Conservation (phyloP, 2,113 vertebrate genomes). For the Nesogale talazaci region DNA sequence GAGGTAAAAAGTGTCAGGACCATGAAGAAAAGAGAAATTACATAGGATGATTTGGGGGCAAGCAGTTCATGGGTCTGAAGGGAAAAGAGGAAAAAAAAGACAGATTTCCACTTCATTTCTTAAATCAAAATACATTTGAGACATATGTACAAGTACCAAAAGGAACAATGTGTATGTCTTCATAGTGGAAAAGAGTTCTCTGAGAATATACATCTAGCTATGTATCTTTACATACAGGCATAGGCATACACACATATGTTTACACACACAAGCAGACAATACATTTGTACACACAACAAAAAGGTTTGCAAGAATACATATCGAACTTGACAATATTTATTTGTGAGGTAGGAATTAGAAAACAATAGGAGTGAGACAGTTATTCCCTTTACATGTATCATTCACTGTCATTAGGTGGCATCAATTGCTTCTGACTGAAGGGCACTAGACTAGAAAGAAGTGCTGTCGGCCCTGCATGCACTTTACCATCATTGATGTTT, state of each 20-base stretch:
- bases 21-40: not conserved
- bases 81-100: not conserved
- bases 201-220: not conserved
- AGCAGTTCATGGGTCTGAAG: not conserved
- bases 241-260: not conserved
- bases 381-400: not conserved
- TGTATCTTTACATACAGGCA: not conserved
- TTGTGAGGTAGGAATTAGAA: not conserved
- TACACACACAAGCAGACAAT: not conserved
- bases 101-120: not conserved
- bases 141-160: not conserved
- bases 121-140: conserved; percentile 42
- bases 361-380: not conserved
- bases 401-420: not conserved
- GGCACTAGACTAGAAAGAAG: no score
- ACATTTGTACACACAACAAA: not conserved
- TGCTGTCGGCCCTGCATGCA: no score
- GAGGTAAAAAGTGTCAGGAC: not conserved
- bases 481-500: no score
- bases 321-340: not conserved
- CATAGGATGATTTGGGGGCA: not conserved
- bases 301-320: not conserved
- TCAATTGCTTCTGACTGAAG: not conserved
- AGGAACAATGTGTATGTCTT: not conserved
- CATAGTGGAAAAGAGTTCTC: conserved; percentile 10